Conservation (phyloP, 2,113 vertebrate genomes). For the Eolophus roseicapilla region DNA sequence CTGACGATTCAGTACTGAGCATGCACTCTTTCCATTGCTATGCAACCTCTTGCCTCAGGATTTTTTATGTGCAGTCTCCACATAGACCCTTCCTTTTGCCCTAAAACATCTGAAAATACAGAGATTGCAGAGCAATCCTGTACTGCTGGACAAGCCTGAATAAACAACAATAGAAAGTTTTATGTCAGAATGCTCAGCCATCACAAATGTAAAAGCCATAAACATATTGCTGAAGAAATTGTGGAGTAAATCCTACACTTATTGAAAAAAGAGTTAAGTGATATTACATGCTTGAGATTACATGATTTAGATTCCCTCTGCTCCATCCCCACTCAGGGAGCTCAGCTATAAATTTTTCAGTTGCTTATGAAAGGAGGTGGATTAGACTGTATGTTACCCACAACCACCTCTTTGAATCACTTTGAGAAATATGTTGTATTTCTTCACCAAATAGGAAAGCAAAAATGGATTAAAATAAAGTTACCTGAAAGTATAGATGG, state of each 20-base stretch:
- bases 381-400: background rate
- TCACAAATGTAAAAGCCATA: background rate
- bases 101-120: background rate
- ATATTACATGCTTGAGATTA: background rate
- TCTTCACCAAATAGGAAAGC: background rate
- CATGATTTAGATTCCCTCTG: background rate
- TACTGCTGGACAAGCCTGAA: background rate
- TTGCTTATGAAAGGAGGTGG: background rate
- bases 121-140: background rate
- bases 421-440: background rate
- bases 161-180: background rate
- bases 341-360: conserved; percentile 10
- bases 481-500: background rate
- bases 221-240: background rate
- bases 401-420: background rate
- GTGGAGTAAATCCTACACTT: background rate
- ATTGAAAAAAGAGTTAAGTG: background rate
- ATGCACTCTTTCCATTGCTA: background rate
- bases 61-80: conserved; percentile 22
- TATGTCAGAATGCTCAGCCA: background rate
- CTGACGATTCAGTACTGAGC: background rate
- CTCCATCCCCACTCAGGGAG: background rate
- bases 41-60: conserved; percentile 29
- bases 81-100: background rate
- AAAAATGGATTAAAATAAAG: background rate